phyloP scores from a whole-genome alignment of 1,140 invertebrate species.

The Zaprionus ghesquierei region DNA sequence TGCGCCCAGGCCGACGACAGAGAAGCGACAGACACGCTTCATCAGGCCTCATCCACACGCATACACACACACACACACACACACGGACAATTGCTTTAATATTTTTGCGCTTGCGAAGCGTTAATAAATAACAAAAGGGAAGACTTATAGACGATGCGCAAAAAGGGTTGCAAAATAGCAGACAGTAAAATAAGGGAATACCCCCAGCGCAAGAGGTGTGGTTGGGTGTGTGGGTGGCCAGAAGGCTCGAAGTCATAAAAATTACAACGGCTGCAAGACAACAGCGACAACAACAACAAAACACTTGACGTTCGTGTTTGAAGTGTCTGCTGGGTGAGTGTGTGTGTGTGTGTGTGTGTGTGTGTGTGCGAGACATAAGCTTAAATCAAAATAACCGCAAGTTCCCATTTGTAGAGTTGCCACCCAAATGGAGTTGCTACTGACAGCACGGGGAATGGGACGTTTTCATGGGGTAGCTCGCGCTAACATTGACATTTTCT shows the following conservation, averaged over 20 bases:
- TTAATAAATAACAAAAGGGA: slow-evolving; percentile 30
- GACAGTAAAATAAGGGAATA: slow-evolving; percentile 3
- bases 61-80: background rate
- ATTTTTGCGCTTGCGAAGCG: slow-evolving; percentile 22
- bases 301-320: slow-evolving; percentile 9
- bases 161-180: slow-evolving; percentile 32
- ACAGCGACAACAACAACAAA: background rate
- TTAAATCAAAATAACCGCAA: slow-evolving; percentile 45
- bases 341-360: background rate
- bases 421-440: background rate
- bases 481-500: background rate
- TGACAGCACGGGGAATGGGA: background rate
- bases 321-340: background rate
- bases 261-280: slow-evolving; percentile 31
- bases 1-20: background rate
- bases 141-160: slow-evolving; percentile 1
- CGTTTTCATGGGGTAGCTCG: background rate
- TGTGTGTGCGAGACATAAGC: slow-evolving; percentile 28
- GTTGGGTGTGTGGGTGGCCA: background rate
- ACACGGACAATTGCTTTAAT: slow-evolving; percentile 4
- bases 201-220: background rate
- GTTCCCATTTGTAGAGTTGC: background rate
- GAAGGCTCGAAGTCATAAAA: slow-evolving; percentile 33
- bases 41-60: slow-evolving; percentile 11
- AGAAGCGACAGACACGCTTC: slow-evolving; percentile 9